Conservation (phyloP, 1,140 invertebrate genomes). For the Drosophila tani region DNA sequence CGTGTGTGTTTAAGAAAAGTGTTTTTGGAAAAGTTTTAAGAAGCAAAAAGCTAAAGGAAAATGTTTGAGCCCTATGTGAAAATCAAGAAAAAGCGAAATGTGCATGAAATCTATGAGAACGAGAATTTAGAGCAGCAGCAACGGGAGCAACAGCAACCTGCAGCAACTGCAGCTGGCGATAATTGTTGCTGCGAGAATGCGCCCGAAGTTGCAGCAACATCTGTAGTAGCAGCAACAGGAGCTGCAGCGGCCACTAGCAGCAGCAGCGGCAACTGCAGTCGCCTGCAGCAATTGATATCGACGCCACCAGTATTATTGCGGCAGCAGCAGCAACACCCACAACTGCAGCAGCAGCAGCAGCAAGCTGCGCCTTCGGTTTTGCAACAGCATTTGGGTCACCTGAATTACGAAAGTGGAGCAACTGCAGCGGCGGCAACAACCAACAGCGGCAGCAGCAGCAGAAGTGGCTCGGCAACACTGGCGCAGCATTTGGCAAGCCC, state of each 20-base stretch:
- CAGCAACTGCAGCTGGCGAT: conserved; percentile 53
- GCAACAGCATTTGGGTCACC: conserved; percentile 85
- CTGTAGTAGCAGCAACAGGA: conserved; percentile 36
- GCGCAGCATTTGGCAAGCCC: conserved; percentile 82
- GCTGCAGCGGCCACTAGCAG: conserved; percentile 51
- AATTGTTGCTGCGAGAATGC: conserved; percentile 81
- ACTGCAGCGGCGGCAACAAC: conserved; percentile 61
- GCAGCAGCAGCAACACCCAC: conserved; percentile 65
- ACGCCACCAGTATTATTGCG: conserved; percentile 84
- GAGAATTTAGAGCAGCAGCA: conserved; percentile 72
- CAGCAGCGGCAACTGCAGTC: conserved; percentile 74
- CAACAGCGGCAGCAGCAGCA: conserved; percentile 32
- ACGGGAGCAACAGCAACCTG: conserved; percentile 38
- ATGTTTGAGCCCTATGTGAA: conserved; percentile 85
- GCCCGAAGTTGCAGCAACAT: conserved; percentile 35
- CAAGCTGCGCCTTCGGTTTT: conserved; percentile 75
- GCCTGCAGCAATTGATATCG: conserved; percentile 84
- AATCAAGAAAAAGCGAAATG: conserved; percentile 84
- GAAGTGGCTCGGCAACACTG: conserved; percentile 78
- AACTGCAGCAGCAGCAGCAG: conserved; percentile 41
- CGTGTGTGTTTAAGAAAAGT: conserved; percentile 32
- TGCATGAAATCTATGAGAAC: conserved; percentile 79
- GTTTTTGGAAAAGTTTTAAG: conserved; percentile 32
- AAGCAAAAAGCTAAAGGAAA: conserved; percentile 59
- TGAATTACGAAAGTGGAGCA: conserved; percentile 85